Evolutionary conservation across 1,140 invertebrate genomes (phyloP), one percentile per base, ranked within the genome.

Genomic region (Drosophila ambigua): DNA sequence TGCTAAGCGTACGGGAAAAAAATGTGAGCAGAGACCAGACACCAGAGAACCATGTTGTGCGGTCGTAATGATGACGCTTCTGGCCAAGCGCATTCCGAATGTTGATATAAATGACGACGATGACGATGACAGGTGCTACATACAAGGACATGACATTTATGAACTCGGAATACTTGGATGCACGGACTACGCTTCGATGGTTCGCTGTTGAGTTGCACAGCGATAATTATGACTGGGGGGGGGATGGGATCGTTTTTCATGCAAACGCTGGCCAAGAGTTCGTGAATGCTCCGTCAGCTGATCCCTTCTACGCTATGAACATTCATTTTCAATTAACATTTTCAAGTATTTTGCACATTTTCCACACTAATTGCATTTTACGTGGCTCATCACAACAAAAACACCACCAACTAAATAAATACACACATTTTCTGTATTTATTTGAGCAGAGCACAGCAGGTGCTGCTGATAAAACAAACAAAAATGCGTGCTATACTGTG

Each of bases 331-430:
- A 67, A 76, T 73, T 62, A 67, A 62, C 51, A 43, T 44, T 61
- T 24, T 49, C 13, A 24, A 49, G 23, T 24, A 24, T 49, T 49
- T 52, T 41, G n/a, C 23, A 57, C 16, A 58, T 41, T 39, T 39
- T 48, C 35, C 28, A 31, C 48, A 45, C 67, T 77, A 79, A 77
- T 79, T 79, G 77, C 73, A 63, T 72, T 77, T 72, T 53, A 63
- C 48, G 49, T 43, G 57, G 55, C 51, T 54, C 48, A 16, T 24
- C 48, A 52, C 39, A 39, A 39, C 35, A 39, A 55, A 63, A 31
- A 48, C 15, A 5, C 2, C 16, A 20, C 9, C 35, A 35, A 59
- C 55, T 46, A 68, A 68, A 68, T 39, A 76, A 78, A 78, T 76
- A 49, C 49, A 66, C 64, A 55, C 60, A 55, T 66, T 49, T 54